Conservation (phyloP, 2,888 invertebrate species). For the Diploptera punctata region DNA sequence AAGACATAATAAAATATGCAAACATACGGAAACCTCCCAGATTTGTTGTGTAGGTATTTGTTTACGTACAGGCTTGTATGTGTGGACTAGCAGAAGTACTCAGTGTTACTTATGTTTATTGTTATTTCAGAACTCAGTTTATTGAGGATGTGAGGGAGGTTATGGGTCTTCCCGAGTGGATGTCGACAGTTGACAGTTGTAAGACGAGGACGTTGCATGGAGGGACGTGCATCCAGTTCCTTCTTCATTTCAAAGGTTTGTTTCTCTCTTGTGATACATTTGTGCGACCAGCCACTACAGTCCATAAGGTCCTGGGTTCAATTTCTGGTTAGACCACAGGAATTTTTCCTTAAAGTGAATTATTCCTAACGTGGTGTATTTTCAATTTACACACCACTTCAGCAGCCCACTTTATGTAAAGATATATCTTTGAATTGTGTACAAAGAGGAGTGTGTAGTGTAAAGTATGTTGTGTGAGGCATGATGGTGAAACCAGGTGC, state of each 20-base stretch:
- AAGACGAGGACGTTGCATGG: constrained; percentile 78
- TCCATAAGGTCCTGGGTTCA: no score
- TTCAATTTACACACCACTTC: no score
- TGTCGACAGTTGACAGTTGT: constrained; percentile 83
- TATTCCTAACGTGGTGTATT: no score
- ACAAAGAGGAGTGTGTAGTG: no score
- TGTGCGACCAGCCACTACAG: no score
- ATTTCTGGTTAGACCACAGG: no score
- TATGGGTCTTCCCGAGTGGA: constrained; percentile 90
- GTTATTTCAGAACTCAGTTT: constrained; percentile 74
- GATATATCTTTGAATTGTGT: no score
- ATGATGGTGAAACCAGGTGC: no score
- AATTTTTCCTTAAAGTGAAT: no score
- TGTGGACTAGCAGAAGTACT: background rate
- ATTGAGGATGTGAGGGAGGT: constrained; percentile 79
- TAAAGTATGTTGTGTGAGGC: no score
- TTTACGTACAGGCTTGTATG: background rate
- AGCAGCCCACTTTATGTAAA: no score
- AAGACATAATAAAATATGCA: constrained; percentile 88
- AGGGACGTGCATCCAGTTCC: constrained; percentile 82
- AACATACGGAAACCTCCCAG: constrained; percentile 86
- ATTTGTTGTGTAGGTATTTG: constrained; percentile 79
- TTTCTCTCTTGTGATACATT: no score
- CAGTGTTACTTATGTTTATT: background rate
- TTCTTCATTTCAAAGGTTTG: constrained; percentile 82